Base-by-base conservation (phyloP, 2,797 vertebrate species). In the Thaleichthys pacificus region DNA sequence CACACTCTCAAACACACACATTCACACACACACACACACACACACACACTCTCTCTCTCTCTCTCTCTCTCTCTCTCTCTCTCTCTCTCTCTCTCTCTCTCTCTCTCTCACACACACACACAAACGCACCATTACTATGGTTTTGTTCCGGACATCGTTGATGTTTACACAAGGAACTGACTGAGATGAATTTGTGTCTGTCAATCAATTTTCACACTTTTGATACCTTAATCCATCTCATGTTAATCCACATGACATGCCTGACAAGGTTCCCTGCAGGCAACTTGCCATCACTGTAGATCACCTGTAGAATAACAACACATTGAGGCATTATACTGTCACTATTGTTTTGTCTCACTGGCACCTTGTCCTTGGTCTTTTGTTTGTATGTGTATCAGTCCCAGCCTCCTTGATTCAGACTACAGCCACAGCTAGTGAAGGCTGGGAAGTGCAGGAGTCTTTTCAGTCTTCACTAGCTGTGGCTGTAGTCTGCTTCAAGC, bases 121-220 rank as follows among this genome's bases (percentile, higher is more conserved):
- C 24, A 14, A 22, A 51, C 19, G 49, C 63, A 72, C 32, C 35
- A 58, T 24, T 30, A 38, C 65, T 49, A 24, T 66, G 35, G 51
- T 32, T 60, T 30, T 57, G 70, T n/a, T 42, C 9, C 24, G 38
- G 61, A 35, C 61, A 69, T 73, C 42, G 42, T 54, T 68, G 14
- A 61, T 75, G 76, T 69, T 76, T 78, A 73, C 70, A 70, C 67
- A 77, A 61, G 73, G 72, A 69, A 70, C 77, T 77, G 80, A 86
- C 73, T 80, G 83, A 84, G 61, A 2, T 9, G 69, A 42, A 69
- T 76, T 78, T 61, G 78, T 85, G 83, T 79, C 74, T 66, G 79
- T 71, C 75, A 63, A 63, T 84, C 77, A 75, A 73, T 84, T 82
- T 82, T 83, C 80, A 84, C 79, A 71, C 64, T 74, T 75, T 80